Conservation (phyloP, 2,797 vertebrate genomes). For the Siniperca obscura region DNA sequence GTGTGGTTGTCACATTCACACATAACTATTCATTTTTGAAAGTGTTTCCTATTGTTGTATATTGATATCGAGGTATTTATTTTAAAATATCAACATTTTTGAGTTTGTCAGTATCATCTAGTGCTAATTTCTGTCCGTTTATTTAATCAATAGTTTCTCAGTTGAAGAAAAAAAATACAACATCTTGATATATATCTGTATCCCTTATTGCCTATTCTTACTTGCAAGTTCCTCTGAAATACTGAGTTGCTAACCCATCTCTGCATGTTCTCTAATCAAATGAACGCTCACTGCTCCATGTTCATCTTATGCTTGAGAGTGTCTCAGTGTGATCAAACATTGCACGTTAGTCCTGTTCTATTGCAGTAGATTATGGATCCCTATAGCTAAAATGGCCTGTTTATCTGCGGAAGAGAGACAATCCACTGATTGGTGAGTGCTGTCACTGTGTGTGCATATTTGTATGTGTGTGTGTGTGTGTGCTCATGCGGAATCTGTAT, state of each 20-base stretch:
- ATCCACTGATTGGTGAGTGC: conserved; percentile 77
- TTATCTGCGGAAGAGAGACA: conserved; percentile 73
- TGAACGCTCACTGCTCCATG: conserved; percentile 46
- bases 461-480: conserved; percentile 27
- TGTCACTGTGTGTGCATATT: conserved; percentile 38
- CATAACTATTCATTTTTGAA: not conserved
- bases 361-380: conserved; percentile 73
- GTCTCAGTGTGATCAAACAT: conserved; percentile 71
- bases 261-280: conserved; percentile 69
- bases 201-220: not conserved
- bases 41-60: not conserved
- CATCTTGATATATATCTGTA: not conserved
- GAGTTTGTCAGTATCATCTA: not conserved
- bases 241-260: conserved; percentile 17
- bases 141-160: not conserved
- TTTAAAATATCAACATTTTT: not conserved
- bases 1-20: not conserved
- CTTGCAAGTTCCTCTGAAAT: conserved; percentile 2
- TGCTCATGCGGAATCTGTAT: conserved; percentile 56
- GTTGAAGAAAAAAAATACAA: too few relatives aligned
- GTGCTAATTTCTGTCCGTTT: not conserved
- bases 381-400: conserved; percentile 76
- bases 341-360: conserved; percentile 58
- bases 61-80: not conserved
- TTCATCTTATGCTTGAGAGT: conserved; percentile 58